Conservation (phyloP, 2,113 vertebrate species). For the Acrocephalus arundinaceus region DNA sequence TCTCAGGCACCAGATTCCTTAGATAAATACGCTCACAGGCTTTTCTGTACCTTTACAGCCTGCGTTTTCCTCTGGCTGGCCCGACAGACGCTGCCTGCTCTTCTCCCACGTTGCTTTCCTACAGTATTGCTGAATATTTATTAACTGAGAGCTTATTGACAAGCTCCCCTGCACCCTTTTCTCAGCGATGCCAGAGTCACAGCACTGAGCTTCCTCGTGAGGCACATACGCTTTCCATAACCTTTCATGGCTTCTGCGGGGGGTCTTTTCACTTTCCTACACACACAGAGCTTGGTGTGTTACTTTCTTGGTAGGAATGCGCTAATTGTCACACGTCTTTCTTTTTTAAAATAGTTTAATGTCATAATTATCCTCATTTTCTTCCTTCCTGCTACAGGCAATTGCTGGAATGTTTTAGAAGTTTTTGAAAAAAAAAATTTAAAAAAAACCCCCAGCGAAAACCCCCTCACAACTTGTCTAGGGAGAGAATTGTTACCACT, state of each 20-base stretch:
- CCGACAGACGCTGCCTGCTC: neutral
- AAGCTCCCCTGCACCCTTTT: neutral
- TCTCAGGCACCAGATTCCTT: neutral
- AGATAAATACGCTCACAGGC: neutral
- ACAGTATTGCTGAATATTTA: neutral
- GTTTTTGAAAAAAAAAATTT: neutral
- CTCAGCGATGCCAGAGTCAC: neutral
- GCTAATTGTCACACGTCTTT: slow-evolving; percentile 51
- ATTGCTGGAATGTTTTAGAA: neutral
- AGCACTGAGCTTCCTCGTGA: neutral
- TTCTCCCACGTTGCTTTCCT: neutral
- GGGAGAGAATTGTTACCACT: neutral
- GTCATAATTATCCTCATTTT: slow-evolving; percentile 54
- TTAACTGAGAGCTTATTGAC: neutral
- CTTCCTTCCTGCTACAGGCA: slow-evolving; percentile 58
- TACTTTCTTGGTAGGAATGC: slow-evolving; percentile 13
- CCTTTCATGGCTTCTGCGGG: neutral
- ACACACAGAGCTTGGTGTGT: neutral
- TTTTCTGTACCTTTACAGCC: neutral
- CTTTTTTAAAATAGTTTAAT: slow-evolving; percentile 43
- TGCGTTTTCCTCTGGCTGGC: neutral
- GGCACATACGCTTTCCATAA: neutral
- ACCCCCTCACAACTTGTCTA: neutral
- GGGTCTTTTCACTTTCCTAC: slow-evolving; percentile 33
- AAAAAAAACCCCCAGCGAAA: neutral